Base-by-base conservation (phyloP, 2,888 invertebrate genomes). In the Trichopoda pennipes region DNA sequence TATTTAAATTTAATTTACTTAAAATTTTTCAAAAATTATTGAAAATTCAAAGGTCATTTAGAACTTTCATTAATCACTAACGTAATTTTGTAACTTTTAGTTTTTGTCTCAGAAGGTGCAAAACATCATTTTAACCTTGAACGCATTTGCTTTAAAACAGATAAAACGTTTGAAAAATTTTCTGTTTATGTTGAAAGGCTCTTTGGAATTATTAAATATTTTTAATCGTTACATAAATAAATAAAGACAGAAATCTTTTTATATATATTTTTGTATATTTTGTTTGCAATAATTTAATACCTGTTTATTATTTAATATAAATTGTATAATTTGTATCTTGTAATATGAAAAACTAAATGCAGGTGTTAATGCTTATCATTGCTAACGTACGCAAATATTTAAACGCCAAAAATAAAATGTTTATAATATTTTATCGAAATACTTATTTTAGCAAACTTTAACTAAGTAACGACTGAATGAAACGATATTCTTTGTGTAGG, bases 291-390 rank as follows among this genome's bases (percentile, higher is more conserved):
- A 17, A 53, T 63, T 56, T 17, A 19, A 66, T 53, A 68, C 60
- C 28, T 61, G 60, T 69, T 77, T 69, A 42, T 42, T 78, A 64
- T 78, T 63, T 64, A 64, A 70, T 63, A 23, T 51, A 64, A 78
- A 78, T 49, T 42, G n/a, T n/a, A 51, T 64, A 64, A 44, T 78
- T 72, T 58, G 56, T 21, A 64, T 58, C 58, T 78, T 49, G 49
- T 78, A 66, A 79, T 78, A 72, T 64, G 23, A 56, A n/a, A 75
- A 66, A 14, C 47, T 68, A 42, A 72, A 68, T 60, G 68, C 81
- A 81, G 81, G 81, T 81, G 81, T 81, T 77, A 81, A 77, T 81
- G 61, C 56, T 79, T 68, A 73, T 68, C 51, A 58, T 51, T 42
- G 61, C 16, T 68, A 63, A 56, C 9, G 42, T 19, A 64, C 17